phyloP scores from a whole-genome alignment of 2,797 vertebrate species.

The Microhierax caerulescens region DNA sequence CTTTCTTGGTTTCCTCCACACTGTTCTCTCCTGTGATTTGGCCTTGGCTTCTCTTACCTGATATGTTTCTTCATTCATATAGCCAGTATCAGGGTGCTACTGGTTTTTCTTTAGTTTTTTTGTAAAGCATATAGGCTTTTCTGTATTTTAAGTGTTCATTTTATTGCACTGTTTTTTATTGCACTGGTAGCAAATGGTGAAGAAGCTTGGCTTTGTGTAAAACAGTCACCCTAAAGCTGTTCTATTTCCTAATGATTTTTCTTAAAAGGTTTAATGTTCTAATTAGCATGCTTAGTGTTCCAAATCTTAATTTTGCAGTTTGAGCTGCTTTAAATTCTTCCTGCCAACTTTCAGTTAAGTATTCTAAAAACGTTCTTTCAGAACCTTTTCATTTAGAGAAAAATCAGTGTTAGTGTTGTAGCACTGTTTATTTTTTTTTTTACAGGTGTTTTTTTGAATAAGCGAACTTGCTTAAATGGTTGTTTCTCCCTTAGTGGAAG shows the following conservation, averaged over 20 bases:
- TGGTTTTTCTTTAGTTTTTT: background rate
- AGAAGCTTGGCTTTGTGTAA: background rate
- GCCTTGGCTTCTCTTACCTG: background rate
- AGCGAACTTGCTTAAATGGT: background rate
- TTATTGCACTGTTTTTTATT: background rate
- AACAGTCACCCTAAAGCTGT: background rate
- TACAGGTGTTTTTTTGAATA: background rate
- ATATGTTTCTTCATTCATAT: background rate
- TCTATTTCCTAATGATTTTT: background rate
- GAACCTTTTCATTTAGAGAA: background rate
- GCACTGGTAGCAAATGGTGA: background rate
- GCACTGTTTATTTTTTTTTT: background rate
- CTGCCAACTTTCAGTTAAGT: background rate
- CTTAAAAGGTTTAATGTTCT: background rate
- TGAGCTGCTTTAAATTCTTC: background rate
- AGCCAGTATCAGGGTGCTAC: background rate
- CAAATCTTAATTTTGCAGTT: background rate
- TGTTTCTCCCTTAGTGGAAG: background rate
- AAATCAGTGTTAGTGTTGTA: fast-evolving
- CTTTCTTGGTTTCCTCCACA: background rate
- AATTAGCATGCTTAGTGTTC: background rate
- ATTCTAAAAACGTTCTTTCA: background rate
- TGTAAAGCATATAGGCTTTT: background rate
- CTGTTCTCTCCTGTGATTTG: background rate
- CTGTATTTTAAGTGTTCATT: background rate